These are phyloP conservation scores for Taxidea taxus DNA, from an alignment of 2,113 vertebrate species.

Conservation along the genomic window DNA sequence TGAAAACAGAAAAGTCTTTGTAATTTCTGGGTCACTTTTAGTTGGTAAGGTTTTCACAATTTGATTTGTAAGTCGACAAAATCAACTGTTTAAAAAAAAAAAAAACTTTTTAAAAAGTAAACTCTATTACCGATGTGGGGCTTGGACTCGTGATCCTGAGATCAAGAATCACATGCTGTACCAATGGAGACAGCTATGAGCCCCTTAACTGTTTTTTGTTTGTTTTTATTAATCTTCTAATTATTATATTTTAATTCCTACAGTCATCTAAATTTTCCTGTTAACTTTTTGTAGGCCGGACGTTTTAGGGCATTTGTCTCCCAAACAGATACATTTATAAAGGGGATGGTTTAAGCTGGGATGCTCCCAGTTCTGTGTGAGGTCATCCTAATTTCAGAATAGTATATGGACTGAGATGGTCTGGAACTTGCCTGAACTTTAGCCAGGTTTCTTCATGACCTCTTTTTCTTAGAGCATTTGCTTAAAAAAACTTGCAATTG, in stretches of 20 bases:
- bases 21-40: background rate
- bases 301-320: background rate
- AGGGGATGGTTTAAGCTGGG: background rate
- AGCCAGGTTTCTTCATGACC: background rate
- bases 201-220: background rate
- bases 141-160: background rate
- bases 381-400: background rate
- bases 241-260: background rate
- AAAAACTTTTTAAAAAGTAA: background rate
- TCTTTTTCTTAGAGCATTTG: background rate
- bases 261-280: background rate
- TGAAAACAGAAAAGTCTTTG: background rate
- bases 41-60: background rate
- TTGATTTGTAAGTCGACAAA: background rate
- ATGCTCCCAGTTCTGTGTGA: background rate
- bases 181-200: background rate
- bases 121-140: background rate
- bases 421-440: background rate
- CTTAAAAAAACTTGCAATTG: background rate
- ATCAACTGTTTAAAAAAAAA: background rate
- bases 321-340: background rate
- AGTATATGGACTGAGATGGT: background rate
- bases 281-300: background rate
- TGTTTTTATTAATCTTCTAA: background rate
- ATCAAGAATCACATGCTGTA: background rate